Conservation (phyloP, 2,888 invertebrate species). For the Lordiphosa fenestrarum region DNA sequence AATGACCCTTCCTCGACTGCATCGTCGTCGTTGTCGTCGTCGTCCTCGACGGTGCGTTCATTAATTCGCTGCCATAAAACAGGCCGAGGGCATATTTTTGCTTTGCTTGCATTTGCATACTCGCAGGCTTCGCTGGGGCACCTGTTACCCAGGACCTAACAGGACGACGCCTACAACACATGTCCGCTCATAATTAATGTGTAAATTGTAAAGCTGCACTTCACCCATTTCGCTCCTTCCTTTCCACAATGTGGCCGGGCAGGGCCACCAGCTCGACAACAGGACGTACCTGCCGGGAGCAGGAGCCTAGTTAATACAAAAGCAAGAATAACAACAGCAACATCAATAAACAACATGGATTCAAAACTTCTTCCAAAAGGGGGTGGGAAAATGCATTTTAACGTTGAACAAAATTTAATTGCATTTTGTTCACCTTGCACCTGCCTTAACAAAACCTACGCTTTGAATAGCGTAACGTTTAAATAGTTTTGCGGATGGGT, state of each 20-base stretch:
- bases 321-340: slow-evolving; percentile 31
- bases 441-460: not conserved
- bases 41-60: slow-evolving; percentile 51
- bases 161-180: slow-evolving; percentile 69
- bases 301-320: slow-evolving; percentile 59
- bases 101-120: slow-evolving; percentile 71
- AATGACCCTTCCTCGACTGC: slow-evolving; percentile 53
- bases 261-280: slow-evolving; percentile 62
- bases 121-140: slow-evolving; percentile 48
- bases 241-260: too few species aligned
- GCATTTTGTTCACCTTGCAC: slow-evolving; percentile 45
- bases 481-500: too few species aligned
- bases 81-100: slow-evolving; percentile 60
- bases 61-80: slow-evolving; percentile 75
- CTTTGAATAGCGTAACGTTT: too few species aligned
- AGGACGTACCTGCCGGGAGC: slow-evolving; percentile 18
- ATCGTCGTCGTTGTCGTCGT: slow-evolving; percentile 15
- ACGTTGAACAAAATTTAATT: slow-evolving; percentile 63
- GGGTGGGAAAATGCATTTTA: slow-evolving; percentile 53
- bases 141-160: slow-evolving; percentile 59
- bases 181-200: slow-evolving; percentile 76
- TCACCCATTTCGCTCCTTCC: slow-evolving; percentile 32
- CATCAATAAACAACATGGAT: slow-evolving; percentile 38
- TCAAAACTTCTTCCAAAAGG: not conserved
- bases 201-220: slow-evolving; percentile 73